These are phyloP conservation scores for Isurus oxyrinchus DNA, from an alignment of 2,113 vertebrate species.

Conservation along the genomic window DNA sequence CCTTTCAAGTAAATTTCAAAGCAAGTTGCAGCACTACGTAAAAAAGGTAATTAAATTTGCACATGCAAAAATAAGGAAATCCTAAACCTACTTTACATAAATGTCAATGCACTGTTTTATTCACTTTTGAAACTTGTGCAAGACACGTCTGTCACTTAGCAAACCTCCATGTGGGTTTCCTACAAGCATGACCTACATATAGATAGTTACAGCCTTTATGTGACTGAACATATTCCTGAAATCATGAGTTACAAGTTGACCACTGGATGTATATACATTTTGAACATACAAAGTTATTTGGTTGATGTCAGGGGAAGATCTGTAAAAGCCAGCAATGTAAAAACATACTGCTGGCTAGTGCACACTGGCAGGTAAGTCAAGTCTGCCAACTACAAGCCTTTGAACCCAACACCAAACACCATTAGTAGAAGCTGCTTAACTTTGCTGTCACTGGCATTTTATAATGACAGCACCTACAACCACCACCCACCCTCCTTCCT, in stretches of 20 bases:
- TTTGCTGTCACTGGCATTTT: not conserved
- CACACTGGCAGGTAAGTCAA: not conserved
- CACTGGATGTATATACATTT: not conserved
- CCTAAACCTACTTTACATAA: not conserved
- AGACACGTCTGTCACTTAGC: not conserved
- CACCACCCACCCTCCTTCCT: too few relatives aligned
- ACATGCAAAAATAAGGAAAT: conserved; percentile 7
- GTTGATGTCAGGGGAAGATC: not conserved
- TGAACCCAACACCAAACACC: not conserved
- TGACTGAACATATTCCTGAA: not conserved
- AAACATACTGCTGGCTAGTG: not conserved
- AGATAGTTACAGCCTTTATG: not conserved
- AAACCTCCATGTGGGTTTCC: not conserved
- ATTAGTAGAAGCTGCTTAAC: not conserved
- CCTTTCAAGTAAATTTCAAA: conserved; percentile 9
- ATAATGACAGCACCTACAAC: not conserved
- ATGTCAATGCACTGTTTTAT: not conserved
- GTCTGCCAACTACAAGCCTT: not conserved
- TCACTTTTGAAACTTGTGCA: not conserved
- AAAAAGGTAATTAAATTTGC: not conserved
- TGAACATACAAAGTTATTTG: not conserved
- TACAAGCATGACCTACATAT: not conserved
- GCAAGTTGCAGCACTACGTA: not conserved
- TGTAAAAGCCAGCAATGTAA: not conserved
- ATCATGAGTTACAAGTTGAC: not conserved